phyloP scores from a whole-genome alignment of 2,113 vertebrate species.

The Rhagologus leucostigma region DNA sequence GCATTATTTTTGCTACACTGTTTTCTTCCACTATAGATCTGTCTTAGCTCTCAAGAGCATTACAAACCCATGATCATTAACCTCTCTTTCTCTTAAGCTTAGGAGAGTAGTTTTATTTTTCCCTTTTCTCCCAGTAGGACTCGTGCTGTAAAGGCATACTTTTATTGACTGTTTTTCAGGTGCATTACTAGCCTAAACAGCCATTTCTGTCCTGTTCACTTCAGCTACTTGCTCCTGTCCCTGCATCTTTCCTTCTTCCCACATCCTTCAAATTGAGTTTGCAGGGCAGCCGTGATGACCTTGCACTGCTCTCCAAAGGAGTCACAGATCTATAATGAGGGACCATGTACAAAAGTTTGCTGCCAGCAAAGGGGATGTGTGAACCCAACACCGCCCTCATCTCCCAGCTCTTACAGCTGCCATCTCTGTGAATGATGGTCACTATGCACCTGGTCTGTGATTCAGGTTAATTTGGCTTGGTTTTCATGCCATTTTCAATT shows the following conservation, averaged over 20 bases:
- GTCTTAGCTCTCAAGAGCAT: not conserved
- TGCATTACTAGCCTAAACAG: not conserved
- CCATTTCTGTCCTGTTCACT: not conserved
- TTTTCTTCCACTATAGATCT: not conserved
- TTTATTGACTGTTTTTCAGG: not conserved
- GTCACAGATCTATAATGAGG: not conserved
- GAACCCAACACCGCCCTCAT: not conserved
- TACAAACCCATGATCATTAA: not conserved
- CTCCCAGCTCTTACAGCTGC: not conserved
- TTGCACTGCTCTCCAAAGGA: not conserved
- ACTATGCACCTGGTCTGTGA: not conserved
- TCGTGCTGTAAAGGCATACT: not conserved
- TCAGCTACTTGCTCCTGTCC: not conserved
- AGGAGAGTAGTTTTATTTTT: not conserved
- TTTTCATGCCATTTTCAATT: not conserved
- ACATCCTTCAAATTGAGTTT: not conserved
- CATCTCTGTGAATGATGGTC: not conserved
- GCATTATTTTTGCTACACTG: not conserved
- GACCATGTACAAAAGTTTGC: not conserved
- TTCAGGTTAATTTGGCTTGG: not conserved
- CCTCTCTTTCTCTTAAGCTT: not conserved
- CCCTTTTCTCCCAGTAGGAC: not conserved
- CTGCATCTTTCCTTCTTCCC: not conserved
- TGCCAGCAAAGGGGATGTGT: accelerated
- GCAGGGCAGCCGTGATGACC: not conserved